Evolutionary conservation across 2,797 vertebrate species (phyloP).

Genomic region (Mergus octosetaceus): DNA sequence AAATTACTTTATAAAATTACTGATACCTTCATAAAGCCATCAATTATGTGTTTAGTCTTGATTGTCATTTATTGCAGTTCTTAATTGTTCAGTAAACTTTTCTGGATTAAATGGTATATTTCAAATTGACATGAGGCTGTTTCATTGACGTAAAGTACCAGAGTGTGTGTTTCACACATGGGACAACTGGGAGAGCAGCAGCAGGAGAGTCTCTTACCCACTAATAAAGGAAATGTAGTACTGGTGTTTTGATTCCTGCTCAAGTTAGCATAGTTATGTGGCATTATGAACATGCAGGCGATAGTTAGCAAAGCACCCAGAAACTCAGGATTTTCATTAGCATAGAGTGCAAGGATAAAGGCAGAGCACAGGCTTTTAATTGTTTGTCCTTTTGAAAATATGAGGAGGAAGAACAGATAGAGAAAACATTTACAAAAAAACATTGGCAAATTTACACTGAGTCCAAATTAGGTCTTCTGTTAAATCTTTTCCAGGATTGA

Average conservation of each 20-base stretch:
- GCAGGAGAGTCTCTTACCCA: neutral
- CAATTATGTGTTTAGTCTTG: conserved; percentile 40
- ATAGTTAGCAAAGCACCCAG: neutral
- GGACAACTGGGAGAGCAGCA: neutral
- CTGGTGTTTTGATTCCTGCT: neutral
- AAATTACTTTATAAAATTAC: conserved; percentile 65
- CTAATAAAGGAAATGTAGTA: neutral
- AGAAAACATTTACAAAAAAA: neutral
- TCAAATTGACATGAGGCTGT: conserved; percentile 26
- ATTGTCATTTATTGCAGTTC: conserved; percentile 55
- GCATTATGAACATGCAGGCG: neutral
- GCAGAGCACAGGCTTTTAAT: neutral
- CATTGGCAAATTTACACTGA: neutral
- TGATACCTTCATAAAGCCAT: conserved; percentile 44
- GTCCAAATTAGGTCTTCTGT: neutral
- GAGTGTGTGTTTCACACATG: neutral
- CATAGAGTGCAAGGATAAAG: neutral
- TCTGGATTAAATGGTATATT: conserved; percentile 36
- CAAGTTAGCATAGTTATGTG: neutral
- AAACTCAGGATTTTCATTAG: neutral
- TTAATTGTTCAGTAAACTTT: conserved; percentile 59
- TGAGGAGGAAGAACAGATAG: neutral
- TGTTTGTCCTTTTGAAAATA: neutral
- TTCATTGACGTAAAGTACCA: conserved; percentile 27
- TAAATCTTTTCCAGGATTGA: neutral